These are phyloP conservation scores for Stomatorhinus walkeri DNA, from an alignment of 2,797 vertebrate genomes.

Conservation along the genomic window DNA sequence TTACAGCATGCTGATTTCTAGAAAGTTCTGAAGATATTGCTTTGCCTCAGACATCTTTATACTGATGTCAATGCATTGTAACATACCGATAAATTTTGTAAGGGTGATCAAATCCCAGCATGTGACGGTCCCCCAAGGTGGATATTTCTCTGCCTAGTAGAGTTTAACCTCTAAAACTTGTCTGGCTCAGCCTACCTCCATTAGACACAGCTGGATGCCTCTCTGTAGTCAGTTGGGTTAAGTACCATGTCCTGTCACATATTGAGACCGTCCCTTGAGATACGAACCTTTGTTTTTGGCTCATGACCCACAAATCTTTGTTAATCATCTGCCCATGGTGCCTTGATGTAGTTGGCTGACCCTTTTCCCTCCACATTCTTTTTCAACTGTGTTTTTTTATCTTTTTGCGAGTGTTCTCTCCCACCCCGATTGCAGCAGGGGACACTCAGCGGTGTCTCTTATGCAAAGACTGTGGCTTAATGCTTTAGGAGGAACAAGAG, in stretches of 20 bases:
- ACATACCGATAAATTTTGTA: background rate
- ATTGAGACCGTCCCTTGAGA: background rate
- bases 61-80: background rate
- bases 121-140: background rate
- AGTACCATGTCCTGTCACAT: background rate
- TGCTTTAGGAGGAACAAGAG: background rate
- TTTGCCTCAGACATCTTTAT: background rate
- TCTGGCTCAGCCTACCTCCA: too few relatives aligned
- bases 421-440: background rate
- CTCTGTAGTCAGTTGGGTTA: background rate
- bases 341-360: background rate
- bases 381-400: background rate
- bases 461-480: background rate
- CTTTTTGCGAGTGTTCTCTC: background rate
- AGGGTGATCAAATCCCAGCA: background rate
- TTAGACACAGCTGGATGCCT: background rate
- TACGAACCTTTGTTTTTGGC: background rate
- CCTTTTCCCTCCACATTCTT: background rate
- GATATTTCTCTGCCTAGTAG: background rate
- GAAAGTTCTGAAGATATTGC: background rate
- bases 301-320: background rate
- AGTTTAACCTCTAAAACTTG: too few relatives aligned
- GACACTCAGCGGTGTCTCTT: background rate
- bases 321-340: background rate
- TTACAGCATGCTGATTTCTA: background rate